Evolutionary conservation across 1,140 invertebrate genomes (phyloP).

Genomic region (Eriosoma lanigerum): DNA sequence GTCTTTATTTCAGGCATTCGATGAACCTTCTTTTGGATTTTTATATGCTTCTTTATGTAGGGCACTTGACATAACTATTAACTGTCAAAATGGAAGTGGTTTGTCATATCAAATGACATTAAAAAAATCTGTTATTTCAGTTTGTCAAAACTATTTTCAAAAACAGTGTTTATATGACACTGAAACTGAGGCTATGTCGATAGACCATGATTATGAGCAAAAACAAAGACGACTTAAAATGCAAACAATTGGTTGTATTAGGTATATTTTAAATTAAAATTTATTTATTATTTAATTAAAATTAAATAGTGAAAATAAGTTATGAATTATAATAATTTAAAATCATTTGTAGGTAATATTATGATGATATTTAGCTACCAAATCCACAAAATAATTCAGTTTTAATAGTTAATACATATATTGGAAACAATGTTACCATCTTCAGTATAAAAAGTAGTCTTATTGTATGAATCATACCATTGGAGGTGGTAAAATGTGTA

Average conservation of each 20-base stretch:
- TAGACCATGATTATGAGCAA: slow-evolving; percentile 19
- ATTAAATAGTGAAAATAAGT: no score
- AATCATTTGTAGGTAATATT: no score
- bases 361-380: no score
- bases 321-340: no score
- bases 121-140: slow-evolving; percentile 18
- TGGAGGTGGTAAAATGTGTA: no score
- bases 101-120: slow-evolving; percentile 18
- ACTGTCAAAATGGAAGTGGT: slow-evolving; percentile 16
- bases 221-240: slow-evolving; percentile 31
- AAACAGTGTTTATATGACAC: slow-evolving; percentile 30
- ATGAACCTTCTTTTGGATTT: slow-evolving; percentile 37
- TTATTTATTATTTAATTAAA: no score
- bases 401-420: no score
- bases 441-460: no score
- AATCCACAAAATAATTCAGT: no score
- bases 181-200: neutral
- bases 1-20: slow-evolving; percentile 22
- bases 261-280: no score
- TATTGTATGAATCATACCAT: no score
- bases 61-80: slow-evolving; percentile 34
- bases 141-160: slow-evolving; percentile 42
- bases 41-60: slow-evolving; percentile 39
- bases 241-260: slow-evolving; percentile 40
- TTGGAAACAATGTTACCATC: no score